These are phyloP conservation scores for Callyntrura sp. DNA, from an alignment of 2,888 invertebrate species.

Conservation along the genomic window DNA sequence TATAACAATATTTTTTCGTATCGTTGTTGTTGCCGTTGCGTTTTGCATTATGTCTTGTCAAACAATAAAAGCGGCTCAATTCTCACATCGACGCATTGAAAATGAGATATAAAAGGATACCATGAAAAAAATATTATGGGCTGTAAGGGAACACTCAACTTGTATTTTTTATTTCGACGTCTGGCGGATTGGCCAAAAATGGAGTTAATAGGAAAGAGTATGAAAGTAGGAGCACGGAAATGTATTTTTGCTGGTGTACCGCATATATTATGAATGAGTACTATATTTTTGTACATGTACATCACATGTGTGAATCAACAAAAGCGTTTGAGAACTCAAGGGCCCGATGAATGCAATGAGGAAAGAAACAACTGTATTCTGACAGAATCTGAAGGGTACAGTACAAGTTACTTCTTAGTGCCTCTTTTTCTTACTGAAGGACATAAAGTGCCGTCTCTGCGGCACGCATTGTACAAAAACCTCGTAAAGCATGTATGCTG, in stretches of 20 bases:
- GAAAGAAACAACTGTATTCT: background rate
- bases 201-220: background rate
- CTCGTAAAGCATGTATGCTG: background rate
- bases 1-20: slow-evolving; percentile 24
- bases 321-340: slow-evolving; percentile 40
- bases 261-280: background rate
- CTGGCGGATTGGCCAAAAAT: background rate
- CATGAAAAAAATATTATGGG: background rate
- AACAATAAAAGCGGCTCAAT: background rate
- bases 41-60: background rate
- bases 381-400: slow-evolving; percentile 10
- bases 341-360: slow-evolving; percentile 52
- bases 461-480: background rate
- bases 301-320: background rate
- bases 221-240: no score
- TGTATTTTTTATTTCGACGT: no score
- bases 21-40: slow-evolving; percentile 2
- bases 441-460: background rate
- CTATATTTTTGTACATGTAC: background rate
- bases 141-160: background rate
- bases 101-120: background rate
- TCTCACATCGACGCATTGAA: slow-evolving; percentile 18
- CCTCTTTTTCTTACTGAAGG: slow-evolving; percentile 17
- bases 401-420: background rate
- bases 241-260: no score